Conservation (phyloP, 2,113 vertebrate genomes). For the Callopanchax toddi region DNA sequence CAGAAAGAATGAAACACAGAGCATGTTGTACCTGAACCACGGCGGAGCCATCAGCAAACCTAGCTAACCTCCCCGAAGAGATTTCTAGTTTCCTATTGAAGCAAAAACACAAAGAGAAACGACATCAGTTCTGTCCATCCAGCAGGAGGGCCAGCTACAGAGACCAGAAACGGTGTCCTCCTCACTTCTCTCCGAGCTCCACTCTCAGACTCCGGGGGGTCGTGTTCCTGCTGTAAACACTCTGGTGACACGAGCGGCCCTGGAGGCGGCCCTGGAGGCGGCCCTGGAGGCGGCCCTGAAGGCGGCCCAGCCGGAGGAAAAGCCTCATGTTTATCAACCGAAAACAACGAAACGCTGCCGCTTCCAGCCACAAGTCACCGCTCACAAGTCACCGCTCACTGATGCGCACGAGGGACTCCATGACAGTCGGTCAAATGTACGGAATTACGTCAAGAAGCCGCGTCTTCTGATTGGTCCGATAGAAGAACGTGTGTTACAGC, state of each 20-base stretch:
- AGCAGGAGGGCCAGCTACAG: too few relatives aligned
- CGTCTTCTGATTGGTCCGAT: conserved; percentile 61
- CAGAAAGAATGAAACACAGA: too few relatives aligned
- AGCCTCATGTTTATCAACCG: conserved; percentile 45
- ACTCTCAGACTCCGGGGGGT: conserved; percentile 54
- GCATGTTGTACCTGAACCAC: conserved; percentile 86
- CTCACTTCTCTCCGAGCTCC: conserved; percentile 79
- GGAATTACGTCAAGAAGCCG: conserved; percentile 14
- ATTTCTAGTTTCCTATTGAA: conserved; percentile 89
- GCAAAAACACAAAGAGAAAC: not conserved
- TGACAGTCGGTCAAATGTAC: conserved; percentile 56
- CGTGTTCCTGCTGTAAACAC: conserved; percentile 69
- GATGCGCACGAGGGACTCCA: conserved; percentile 52
- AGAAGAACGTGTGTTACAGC: conserved; percentile 13
- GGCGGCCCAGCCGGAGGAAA: conserved; percentile 49
- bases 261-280: conserved; percentile 49
- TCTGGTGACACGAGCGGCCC: conserved; percentile 67
- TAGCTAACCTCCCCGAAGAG: conserved; percentile 90
- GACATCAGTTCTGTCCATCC: not conserved
- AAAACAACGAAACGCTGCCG: not conserved
- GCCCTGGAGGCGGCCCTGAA: conserved; percentile 48
- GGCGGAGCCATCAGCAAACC: conserved; percentile 94
- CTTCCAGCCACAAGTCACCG: not conserved
- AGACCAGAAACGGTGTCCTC: too few relatives aligned
- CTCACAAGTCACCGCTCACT: conserved; percentile 2